Base-by-base conservation (phyloP, 1,140 invertebrate genomes). In the Apis dorsata region DNA sequence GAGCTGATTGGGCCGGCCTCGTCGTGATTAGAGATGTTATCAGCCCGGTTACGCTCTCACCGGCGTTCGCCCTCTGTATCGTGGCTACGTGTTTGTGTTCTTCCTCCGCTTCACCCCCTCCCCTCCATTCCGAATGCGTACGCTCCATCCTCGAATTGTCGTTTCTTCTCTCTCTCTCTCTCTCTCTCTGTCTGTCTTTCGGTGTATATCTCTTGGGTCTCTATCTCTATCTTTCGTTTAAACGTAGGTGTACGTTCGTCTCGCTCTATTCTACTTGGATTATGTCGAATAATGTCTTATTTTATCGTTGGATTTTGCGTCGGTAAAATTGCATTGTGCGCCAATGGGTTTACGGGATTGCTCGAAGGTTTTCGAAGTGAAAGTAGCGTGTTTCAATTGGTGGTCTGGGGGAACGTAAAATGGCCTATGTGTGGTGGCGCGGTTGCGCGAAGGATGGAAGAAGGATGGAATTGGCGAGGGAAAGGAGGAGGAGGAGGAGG, bases 1-100 rank as follows among this genome's bases (percentile, higher is more conserved):
- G 91, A 91, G 91, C 91, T 93, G 92, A 93, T 93, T 93, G 92
- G 92, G 93, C 92, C 92, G 91, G 91, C 92, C 90, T 90, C 92
- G 91, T 90, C 91, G 92, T 93, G 92, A 93, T 93, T 93, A 93
- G 92, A 93, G 92, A 93, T 93, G 92, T 93, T 93, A 92, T 92
- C 92, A 92, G 92, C 85, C 87, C 88, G 90, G 88, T 89, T 90
- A 90, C 90, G 92, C 90, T 89, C 90, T 91, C 92, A 90, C 90
- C 91, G 85, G 90, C 86, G 87, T 90, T 90, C 75, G 74, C 84
- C 77, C 55, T 88, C 87, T 91, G 88, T 85, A 86, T 88, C 92
- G 73, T 88, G 89, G 89, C 86, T 89, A 92, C 88, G 90, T 92
- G 92, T 92, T 92, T 92, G 91, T 90, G 92, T 92, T 91, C 90